phyloP scores from a whole-genome alignment of 2,113 vertebrate genomes.

The Oceanodroma tethys region DNA sequence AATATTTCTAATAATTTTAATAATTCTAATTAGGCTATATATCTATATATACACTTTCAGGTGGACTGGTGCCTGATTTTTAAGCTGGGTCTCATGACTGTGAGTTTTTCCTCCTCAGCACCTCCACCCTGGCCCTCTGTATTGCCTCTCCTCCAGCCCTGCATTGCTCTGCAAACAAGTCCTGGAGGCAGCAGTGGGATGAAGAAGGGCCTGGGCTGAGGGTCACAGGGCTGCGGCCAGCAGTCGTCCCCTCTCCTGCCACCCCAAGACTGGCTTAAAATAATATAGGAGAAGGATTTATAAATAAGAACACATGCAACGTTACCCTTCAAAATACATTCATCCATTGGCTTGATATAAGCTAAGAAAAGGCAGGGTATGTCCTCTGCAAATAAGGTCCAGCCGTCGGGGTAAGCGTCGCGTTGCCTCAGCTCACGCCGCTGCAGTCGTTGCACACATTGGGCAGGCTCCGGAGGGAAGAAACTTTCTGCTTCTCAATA shows the following conservation, averaged over 20 bases:
- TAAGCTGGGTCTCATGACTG: neutral
- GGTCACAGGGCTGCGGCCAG: neutral
- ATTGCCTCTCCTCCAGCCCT: neutral
- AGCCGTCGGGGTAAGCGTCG: rapidly evolving
- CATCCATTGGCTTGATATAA: neutral
- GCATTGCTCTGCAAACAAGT: neutral
- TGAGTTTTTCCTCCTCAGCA: neutral
- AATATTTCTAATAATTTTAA: neutral
- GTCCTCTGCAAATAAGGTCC: neutral
- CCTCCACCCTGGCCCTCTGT: neutral
- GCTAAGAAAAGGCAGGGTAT: neutral
- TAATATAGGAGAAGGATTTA: neutral
- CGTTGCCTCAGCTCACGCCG: neutral
- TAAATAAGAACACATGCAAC: neutral
- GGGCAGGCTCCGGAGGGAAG: neutral
- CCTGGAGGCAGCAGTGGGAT: neutral
- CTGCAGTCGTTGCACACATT: neutral
- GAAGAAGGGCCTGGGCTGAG: neutral
- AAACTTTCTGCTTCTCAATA: neutral
- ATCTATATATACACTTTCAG: neutral
- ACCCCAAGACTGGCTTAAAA: neutral
- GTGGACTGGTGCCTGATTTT: neutral
- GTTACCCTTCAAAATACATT: neutral
- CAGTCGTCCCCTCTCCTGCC: neutral
- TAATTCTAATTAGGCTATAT: neutral